Evolutionary conservation across 2,888 invertebrate species (phyloP), one percentile per base, ranked within the genome.

Genomic region (Argyresthia goedartella): DNA sequence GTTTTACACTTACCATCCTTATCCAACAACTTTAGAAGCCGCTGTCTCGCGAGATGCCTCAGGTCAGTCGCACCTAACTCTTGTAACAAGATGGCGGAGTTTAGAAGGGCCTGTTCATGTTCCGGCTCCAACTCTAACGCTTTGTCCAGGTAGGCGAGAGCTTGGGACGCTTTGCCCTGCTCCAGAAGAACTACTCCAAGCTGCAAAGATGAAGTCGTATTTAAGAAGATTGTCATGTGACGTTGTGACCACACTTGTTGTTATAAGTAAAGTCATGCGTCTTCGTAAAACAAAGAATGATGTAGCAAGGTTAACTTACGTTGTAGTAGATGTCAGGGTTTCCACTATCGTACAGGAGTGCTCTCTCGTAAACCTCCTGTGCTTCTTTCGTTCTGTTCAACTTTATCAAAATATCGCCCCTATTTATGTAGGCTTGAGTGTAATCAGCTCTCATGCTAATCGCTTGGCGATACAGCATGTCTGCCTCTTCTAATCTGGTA

Each of bases 391-490:
- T 96, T 62, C 97, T 92, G 82, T 97, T 97, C 65, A 98, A 84
- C 81, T 96, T 97, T 76, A 98, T 95, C 59, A 98, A 89, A 69
- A 98, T 95, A 81, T 98, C 98, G 0, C 98, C 98, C 53, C 98
- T 91, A 84, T 98, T 98, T 61, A 98, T 98, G 73, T 98, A 98
- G 8, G 98, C 98, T 76, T 97, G 95, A 0, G 96, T 92, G 74
- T 97, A 97, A 87, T 98, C 98, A 0, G 97, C 93, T 59, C 98
- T 88, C 98, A 98, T 98, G 70, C 97, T 96, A 60, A 98, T 98
- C 10, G 98, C 98, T 76, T 97, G 97, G 55, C 96, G 88, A 69
- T 98, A 97, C 49, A 98, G 76, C 89, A 95, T 89, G 79, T 98
- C 98, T 0, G 98, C 98, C 79, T 98, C 98, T 76, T 96, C 95